Evolutionary conservation across 2,888 invertebrate species (phyloP).

Genomic region (Geophilus truncorum): DNA sequence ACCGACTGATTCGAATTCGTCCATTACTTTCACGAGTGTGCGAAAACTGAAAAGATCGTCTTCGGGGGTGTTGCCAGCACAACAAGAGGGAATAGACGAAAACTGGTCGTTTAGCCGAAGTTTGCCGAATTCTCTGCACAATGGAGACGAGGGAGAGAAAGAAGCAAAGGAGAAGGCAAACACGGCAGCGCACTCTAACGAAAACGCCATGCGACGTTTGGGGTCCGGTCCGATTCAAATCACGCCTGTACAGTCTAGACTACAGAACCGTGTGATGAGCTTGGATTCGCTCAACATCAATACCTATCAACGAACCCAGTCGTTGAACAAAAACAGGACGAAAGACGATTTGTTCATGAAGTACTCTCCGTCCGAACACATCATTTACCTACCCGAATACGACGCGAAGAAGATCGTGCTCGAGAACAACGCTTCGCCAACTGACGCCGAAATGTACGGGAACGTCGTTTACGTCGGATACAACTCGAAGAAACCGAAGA

Average conservation of each 20-base stretch:
- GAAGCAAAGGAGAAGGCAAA: background rate
- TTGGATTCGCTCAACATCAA: constrained; percentile 14
- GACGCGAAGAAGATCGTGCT: constrained; percentile 42
- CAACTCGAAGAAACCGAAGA: constrained; percentile 49
- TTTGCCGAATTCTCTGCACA: constrained; percentile 70
- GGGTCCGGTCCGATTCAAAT: constrained; percentile 23
- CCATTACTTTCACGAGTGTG: constrained; percentile 46
- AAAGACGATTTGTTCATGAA: background rate
- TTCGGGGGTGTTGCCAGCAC: constrained; percentile 40
- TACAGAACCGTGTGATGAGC: constrained; percentile 25
- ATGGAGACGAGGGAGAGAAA: constrained; percentile 48
- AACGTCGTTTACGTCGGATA: background rate
- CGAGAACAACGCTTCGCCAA: background rate
- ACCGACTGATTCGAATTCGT: constrained; percentile 30
- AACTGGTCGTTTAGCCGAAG: constrained; percentile 80
- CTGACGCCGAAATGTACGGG: background rate
- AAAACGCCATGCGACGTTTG: background rate
- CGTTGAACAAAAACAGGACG: background rate
- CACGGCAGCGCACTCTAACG: background rate
- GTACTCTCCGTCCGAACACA: constrained; percentile 43
- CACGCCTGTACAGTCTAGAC: background rate
- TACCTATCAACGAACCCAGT: background rate
- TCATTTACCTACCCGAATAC: constrained; percentile 70
- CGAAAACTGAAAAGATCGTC: constrained; percentile 68
- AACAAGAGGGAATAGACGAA: constrained; percentile 51